These are phyloP conservation scores for Torymus texanus DNA, from an alignment of 2,888 invertebrate species.

Conservation along the genomic window DNA sequence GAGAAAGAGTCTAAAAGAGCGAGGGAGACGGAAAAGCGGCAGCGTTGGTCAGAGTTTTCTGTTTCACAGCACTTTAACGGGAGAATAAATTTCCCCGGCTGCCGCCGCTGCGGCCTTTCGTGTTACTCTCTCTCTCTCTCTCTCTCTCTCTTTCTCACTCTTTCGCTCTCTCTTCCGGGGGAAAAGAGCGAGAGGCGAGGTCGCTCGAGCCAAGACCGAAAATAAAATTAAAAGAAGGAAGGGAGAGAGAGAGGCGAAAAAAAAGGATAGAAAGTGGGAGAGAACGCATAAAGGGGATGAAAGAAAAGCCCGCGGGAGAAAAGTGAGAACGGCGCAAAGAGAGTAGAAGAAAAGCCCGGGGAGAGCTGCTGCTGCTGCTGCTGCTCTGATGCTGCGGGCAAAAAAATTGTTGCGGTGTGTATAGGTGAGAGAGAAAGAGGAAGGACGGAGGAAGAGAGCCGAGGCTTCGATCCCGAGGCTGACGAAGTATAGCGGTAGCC, in stretches of 20 bases:
- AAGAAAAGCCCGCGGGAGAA: conserved; percentile 56
- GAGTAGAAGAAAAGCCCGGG: conserved; percentile 44
- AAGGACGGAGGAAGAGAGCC: conserved; percentile 21
- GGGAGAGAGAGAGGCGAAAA: conserved; percentile 20
- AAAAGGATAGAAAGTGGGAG: conserved; percentile 24
- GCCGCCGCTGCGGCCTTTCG: conserved; percentile 63
- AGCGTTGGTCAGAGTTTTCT: conserved; percentile 64
- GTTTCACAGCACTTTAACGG: conserved; percentile 70
- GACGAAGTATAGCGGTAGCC: too few relatives aligned
- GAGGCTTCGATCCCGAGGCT: background rate
- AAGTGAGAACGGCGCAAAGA: conserved; percentile 51
- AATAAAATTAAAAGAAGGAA: conserved; percentile 56
- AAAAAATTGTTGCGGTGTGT: conserved; percentile 54
- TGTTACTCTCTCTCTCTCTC: too few relatives aligned
- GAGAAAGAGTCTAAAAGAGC: conserved; percentile 34
- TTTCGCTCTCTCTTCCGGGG: too few relatives aligned
- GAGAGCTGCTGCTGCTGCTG: background rate
- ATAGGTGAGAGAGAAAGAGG: conserved; percentile 22
- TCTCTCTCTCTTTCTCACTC: too few relatives aligned
- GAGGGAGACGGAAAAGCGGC: conserved; percentile 50
- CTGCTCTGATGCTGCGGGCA: background rate
- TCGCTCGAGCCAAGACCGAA: conserved; percentile 41
- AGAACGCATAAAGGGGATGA: conserved; percentile 58
- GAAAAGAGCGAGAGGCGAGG: background rate
- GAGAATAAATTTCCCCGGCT: conserved; percentile 67